Conservation (phyloP, 2,888 invertebrate species). For the Argyresthia goedartella region DNA sequence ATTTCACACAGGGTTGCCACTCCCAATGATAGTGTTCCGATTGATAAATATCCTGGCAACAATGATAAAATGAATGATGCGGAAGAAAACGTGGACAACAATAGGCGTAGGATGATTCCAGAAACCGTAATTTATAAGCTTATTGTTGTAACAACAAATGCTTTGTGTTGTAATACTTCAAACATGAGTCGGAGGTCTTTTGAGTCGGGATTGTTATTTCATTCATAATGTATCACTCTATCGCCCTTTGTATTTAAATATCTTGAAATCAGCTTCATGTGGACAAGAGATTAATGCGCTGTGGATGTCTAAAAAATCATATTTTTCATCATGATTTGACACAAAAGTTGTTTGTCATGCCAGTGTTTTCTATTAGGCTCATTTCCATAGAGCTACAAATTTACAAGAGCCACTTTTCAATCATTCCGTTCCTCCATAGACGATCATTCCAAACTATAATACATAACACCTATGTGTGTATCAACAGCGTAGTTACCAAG, state of each 20-base stretch:
- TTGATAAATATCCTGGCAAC: constrained; percentile 23
- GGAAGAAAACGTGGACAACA: constrained; percentile 29
- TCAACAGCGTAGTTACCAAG: too few relatives aligned
- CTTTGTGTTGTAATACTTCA: constrained; percentile 45
- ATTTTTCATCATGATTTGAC: constrained; percentile 59
- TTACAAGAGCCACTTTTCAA: too few relatives aligned
- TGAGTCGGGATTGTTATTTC: constrained; percentile 46
- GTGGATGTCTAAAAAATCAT: constrained; percentile 36
- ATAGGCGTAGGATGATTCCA: constrained; percentile 36
- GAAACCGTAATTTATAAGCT: constrained; percentile 57
- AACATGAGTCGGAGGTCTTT: constrained; percentile 39
- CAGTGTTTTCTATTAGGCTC: constrained; percentile 42
- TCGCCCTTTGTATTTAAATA: constrained; percentile 60
- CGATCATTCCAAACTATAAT: too few relatives aligned
- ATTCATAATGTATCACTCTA: constrained; percentile 63
- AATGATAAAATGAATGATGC: constrained; percentile 31
- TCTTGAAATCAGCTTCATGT: constrained; percentile 42
- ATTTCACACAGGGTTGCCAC: constrained; percentile 25
- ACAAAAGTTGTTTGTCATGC: constrained; percentile 48
- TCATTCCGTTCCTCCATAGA: too few relatives aligned
- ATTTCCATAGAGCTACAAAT: not conserved
- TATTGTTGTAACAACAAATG: constrained; percentile 47
- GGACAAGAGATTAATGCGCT: constrained; percentile 46
- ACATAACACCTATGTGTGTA: too few relatives aligned
- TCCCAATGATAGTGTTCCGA: not conserved